These are phyloP conservation scores for Dromaius novaehollandiae DNA, from an alignment of 2,113 vertebrate species.

Conservation along the genomic window DNA sequence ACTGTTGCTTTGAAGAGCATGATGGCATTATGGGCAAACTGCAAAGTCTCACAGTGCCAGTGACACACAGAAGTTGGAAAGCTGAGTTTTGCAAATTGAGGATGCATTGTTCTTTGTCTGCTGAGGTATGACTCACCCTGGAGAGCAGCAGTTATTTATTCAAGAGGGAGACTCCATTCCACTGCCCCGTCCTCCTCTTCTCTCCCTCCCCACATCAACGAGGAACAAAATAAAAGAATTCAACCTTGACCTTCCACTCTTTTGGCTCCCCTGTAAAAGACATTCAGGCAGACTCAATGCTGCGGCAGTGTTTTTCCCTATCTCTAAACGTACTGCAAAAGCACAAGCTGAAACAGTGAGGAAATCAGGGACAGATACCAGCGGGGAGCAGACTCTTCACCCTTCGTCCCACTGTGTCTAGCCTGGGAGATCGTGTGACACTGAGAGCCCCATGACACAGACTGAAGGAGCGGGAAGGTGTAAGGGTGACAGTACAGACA, in stretches of 20 bases:
- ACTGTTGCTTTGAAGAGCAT: not conserved
- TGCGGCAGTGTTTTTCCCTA: not conserved
- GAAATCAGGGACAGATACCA: not conserved
- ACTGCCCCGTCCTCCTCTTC: not conserved
- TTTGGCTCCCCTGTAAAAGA: not conserved
- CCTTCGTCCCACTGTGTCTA: not conserved
- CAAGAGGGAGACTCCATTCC: not conserved
- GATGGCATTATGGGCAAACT: not conserved
- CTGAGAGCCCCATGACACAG: accelerated
- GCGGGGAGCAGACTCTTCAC: not conserved
- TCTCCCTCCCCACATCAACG: not conserved
- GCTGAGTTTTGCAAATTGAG: not conserved
- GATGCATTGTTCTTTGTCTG: constrained; percentile 39
- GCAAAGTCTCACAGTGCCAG: not conserved
- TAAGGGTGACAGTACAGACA: not conserved
- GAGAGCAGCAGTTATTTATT: not conserved
- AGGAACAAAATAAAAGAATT: not conserved
- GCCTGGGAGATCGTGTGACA: accelerated
- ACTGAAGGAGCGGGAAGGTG: not conserved
- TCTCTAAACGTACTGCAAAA: not conserved
- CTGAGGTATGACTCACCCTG: not conserved
- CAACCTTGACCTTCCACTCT: not conserved
- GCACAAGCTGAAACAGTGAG: not conserved
- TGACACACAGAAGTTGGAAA: not conserved
- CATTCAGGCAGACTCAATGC: not conserved